Base-by-base conservation (phyloP, 1,140 invertebrate species). In the Drosophila parvula region DNA sequence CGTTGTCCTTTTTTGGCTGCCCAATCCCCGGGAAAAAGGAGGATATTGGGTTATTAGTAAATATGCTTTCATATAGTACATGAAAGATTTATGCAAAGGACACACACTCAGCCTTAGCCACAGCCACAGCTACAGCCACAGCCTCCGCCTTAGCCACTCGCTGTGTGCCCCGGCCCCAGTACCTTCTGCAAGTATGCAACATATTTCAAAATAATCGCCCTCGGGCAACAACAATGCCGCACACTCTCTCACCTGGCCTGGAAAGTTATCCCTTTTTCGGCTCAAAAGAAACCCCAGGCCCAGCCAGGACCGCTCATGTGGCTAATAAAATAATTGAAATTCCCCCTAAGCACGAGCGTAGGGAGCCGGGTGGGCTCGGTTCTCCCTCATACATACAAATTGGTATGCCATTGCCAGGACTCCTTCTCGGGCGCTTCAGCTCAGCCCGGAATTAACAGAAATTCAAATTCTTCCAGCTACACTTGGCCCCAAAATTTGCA, bases 291-390 rank as follows among this genome's bases (percentile, higher is more conserved):
- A 47, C 80, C 67, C 62, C 57, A 67, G 61, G 67, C 80, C 67
- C 38, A 53, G 53, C 67, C 38, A 53, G 53, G 76, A 56, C 59
- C 74, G 76, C 76, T 78, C 77, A 80, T 77, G 84, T 79, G 74
- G 84, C 84, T 88, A 88, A 89, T 89, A 88, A 88, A 88, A 88
- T 88, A 88, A 88, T 90, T 88, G 80, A 88, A 88, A 88, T 89
- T 88, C 80, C 64, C 74, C 82, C 65, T 59, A 60, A 80, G 83
- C 80, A 80, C 74, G 50, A 58, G 68, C 70, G 69, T 53, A 22
- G 51, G 69, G 60, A n/a, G 51, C 67, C 22, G 22, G 65, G 12
- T 40, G 65, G 27, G 34, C 63, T 48, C 43, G 50, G 53, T 36
- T 22, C n/a, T 11, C 12, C 16, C 40, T 58, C 36, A 34, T 53